Evolutionary conservation across 2,797 vertebrate genomes (phyloP).

Genomic region (Stomatorhinus walkeri): DNA sequence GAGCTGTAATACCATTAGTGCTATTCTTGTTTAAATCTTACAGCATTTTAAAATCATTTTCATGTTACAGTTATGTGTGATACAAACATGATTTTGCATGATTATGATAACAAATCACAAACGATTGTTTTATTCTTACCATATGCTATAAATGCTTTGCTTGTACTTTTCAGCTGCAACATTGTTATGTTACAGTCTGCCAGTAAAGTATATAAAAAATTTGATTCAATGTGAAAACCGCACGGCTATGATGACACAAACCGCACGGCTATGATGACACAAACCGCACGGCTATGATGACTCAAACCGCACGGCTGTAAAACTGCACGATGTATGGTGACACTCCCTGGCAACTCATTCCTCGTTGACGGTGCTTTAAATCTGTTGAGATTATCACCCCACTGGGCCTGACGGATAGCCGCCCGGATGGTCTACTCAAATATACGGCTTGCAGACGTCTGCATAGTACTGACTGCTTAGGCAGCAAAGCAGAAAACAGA

Average conservation of each 20-base stretch:
- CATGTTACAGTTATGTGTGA: neutral
- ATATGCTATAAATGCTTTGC: neutral
- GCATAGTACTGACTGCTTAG: neutral
- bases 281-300: neutral
- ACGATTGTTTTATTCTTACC: neutral
- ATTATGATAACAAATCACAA: neutral
- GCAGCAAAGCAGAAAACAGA: constrained; percentile 38
- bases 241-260: neutral
- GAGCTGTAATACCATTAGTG: neutral
- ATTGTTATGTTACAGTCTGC: neutral
- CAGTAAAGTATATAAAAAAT: neutral
- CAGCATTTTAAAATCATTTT: neutral
- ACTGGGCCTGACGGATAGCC: constrained; percentile 17
- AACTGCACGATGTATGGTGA: constrained; percentile 33
- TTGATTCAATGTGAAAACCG: neutral
- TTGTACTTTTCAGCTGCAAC: neutral
- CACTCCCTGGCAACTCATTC: constrained; percentile 34
- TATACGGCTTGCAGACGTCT: constrained; percentile 49
- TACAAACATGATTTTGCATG: neutral
- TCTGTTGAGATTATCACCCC: constrained; percentile 36
- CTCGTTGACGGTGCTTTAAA: constrained; percentile 19
- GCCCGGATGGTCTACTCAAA: constrained; percentile 33
- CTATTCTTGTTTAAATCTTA: neutral
- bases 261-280: no score
- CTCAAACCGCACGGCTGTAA: constrained; percentile 7